phyloP scores from a whole-genome alignment of 2,797 vertebrate species.

The Mormyrus hasselquistii region DNA sequence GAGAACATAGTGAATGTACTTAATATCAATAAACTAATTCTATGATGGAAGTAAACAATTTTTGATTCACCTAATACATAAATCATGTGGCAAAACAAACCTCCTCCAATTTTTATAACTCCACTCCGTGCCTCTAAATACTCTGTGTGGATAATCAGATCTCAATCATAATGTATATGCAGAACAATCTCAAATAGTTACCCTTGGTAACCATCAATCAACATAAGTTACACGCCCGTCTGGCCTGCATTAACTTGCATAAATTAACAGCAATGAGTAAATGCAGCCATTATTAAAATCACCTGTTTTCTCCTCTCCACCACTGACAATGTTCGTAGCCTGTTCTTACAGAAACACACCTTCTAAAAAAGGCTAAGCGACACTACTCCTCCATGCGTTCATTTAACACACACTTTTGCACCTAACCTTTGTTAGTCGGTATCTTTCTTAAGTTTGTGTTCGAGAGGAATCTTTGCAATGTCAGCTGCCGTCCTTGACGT shows the following conservation, averaged over 20 bases:
- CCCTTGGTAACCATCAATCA: background rate
- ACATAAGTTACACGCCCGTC: background rate
- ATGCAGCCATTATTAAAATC: background rate
- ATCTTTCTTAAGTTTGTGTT: background rate
- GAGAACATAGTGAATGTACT: background rate
- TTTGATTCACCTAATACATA: background rate
- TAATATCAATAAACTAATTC: background rate
- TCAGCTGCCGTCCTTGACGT: background rate
- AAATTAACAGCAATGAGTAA: slow-evolving; percentile 2
- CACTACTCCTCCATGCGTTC: background rate
- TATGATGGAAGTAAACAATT: background rate
- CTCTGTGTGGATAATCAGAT: background rate
- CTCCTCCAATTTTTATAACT: background rate
- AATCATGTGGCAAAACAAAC: background rate
- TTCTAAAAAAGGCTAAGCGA: background rate
- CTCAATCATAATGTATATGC: background rate
- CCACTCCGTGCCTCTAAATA: background rate
- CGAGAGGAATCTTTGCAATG: background rate
- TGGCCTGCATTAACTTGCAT: background rate
- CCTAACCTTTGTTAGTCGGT: background rate
- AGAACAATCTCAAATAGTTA: background rate
- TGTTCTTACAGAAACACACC: background rate
- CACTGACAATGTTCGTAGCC: background rate
- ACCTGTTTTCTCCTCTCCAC: background rate
- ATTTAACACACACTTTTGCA: background rate